phyloP scores from a whole-genome alignment of 64 coral and sea anemone genomes.

The Actinia equina region DNA sequence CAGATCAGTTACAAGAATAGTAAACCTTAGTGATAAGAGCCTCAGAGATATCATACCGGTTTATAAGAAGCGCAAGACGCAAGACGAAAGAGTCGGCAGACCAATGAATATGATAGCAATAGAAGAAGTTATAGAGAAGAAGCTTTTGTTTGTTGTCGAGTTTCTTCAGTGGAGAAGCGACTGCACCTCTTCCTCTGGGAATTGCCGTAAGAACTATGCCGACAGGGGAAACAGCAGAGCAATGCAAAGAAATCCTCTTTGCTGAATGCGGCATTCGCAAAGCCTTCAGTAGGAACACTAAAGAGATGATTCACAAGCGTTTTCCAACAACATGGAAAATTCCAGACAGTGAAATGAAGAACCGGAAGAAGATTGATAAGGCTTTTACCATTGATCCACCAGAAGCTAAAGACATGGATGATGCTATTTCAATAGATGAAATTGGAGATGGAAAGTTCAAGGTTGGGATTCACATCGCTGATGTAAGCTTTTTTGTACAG shows the following conservation, averaged over 20 bases:
- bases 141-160: slow-evolving; percentile 69
- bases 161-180: slow-evolving; percentile 65
- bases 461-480: slow-evolving; percentile 81
- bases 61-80: background rate
- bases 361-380: slow-evolving; percentile 17
- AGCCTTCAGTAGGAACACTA: slow-evolving; percentile 38
- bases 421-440: slow-evolving; percentile 62
- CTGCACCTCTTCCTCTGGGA: slow-evolving; percentile 39
- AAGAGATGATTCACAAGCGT: background rate
- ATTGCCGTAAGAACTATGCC: slow-evolving; percentile 40
- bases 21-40: slow-evolving; percentile 55
- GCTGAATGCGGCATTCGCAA: slow-evolving; percentile 55
- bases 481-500: slow-evolving; percentile 76
- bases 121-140: slow-evolving; percentile 52
- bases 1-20: slow-evolving; percentile 66
- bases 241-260: slow-evolving; percentile 51
- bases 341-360: slow-evolving; percentile 35
- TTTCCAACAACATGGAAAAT: slow-evolving; percentile 38
- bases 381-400: slow-evolving; percentile 80
- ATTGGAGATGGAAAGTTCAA: background rate
- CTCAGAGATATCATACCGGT: background rate
- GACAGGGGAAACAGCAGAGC: slow-evolving; percentile 28
- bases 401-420: slow-evolving; percentile 73
- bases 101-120: slow-evolving; percentile 26
- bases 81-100: background rate